Conservation (phyloP, 2,888 invertebrate genomes). For the Macrophya alboannulata region DNA sequence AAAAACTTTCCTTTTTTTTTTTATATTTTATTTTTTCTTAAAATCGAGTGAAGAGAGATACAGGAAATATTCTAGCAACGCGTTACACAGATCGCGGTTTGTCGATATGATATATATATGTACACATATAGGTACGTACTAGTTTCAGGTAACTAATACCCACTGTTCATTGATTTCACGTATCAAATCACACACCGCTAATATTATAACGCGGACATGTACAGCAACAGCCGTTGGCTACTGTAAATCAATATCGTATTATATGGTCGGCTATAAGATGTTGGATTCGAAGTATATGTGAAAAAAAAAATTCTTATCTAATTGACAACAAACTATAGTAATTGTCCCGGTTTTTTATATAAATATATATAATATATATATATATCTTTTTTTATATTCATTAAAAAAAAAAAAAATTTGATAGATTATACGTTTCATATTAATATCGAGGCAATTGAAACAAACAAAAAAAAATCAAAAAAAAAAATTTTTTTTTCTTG, state of each 20-base stretch:
- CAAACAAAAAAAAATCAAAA: too few species aligned
- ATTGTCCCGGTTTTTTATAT: too few species aligned
- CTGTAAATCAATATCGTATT: slow-evolving; percentile 22
- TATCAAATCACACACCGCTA: slow-evolving; percentile 30
- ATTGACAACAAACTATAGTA: too few species aligned
- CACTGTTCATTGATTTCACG: slow-evolving; percentile 34
- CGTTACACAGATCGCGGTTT: not conserved
- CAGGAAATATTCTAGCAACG: not conserved
- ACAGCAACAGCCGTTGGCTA: not conserved
- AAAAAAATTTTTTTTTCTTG: too few species aligned
- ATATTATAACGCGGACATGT: not conserved
- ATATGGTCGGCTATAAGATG: not conserved
- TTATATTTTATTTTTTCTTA: not conserved
- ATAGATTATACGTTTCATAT: too few species aligned
- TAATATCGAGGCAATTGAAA: too few species aligned
- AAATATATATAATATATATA: too few species aligned
- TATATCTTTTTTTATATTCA: too few species aligned
- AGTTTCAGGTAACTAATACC: slow-evolving; percentile 34
- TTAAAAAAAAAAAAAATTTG: too few species aligned
- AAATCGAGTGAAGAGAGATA: not conserved
- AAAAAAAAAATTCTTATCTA: too few species aligned
- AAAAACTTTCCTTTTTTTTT: not conserved
- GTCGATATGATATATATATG: not conserved
- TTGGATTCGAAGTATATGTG: not conserved
- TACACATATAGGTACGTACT: not conserved